Evolutionary conservation across 2,113 vertebrate species (phyloP).

Genomic region (Brachionichthys hirsutus): DNA sequence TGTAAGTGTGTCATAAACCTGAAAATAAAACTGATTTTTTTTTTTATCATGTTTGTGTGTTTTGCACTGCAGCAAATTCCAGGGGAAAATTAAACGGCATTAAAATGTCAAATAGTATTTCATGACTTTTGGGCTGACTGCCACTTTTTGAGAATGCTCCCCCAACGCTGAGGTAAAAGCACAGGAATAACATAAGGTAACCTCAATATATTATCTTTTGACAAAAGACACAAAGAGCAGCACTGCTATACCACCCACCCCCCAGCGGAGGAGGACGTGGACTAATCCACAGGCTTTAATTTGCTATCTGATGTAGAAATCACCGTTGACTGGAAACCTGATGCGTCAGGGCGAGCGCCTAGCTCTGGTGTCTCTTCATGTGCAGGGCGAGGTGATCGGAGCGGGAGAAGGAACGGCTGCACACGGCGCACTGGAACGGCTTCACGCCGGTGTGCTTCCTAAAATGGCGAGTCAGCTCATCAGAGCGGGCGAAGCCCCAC

Average conservation of each 20-base stretch:
- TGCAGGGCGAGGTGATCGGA: constrained; percentile 97
- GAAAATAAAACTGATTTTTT: too few relatives aligned
- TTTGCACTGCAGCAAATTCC: too few relatives aligned
- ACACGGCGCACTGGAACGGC: constrained; percentile 93
- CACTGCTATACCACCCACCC: constrained; percentile 24
- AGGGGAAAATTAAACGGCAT: too few relatives aligned
- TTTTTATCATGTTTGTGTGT: too few relatives aligned
- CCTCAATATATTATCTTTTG: constrained; percentile 22
- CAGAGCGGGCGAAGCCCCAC: constrained; percentile 95
- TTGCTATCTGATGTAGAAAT: not conserved
- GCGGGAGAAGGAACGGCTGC: constrained; percentile 94
- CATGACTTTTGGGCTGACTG: constrained; percentile 17
- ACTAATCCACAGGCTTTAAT: constrained; percentile 24
- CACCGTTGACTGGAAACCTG: not conserved
- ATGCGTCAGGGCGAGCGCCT: constrained; percentile 28
- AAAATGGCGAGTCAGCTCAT: constrained; percentile 96
- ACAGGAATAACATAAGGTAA: constrained; percentile 51
- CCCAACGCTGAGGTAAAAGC: not conserved
- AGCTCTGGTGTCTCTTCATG: constrained; percentile 98
- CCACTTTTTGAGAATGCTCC: constrained; percentile 20
- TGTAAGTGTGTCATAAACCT: too few relatives aligned
- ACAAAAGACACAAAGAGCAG: constrained; percentile 10
- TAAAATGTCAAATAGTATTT: not conserved
- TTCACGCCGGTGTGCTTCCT: constrained; percentile 97
- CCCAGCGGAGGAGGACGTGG: constrained; percentile 14